Conservation (phyloP, 1,140 invertebrate genomes). For the Tyrophagus putrescentiae region DNA sequence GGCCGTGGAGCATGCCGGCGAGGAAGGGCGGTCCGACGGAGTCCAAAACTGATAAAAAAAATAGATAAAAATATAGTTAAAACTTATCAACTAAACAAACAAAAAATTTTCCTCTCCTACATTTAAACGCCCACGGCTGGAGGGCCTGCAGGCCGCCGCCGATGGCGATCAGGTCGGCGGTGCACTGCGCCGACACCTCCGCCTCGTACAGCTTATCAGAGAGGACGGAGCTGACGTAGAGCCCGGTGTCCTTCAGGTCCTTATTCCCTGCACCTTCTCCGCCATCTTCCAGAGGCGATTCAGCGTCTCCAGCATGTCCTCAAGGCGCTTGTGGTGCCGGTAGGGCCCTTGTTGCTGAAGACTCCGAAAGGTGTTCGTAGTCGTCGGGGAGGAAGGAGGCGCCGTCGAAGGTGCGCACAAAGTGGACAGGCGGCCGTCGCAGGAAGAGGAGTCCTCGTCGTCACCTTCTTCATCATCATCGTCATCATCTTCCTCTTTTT, state of each 20-base stretch:
- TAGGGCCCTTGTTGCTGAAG: neutral
- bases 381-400: neutral
- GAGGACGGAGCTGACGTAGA: neutral
- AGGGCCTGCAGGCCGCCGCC: neutral
- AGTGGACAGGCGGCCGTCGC: neutral
- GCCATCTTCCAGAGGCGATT: neutral
- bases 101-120: slow-evolving; percentile 1
- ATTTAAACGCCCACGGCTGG: neutral
- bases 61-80: neutral
- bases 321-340: neutral
- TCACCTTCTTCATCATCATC: neutral
- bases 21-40: slow-evolving; percentile 15
- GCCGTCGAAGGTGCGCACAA: neutral
- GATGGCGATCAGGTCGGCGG: neutral
- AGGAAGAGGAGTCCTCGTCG: no score
- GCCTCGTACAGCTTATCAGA: slow-evolving; percentile 3
- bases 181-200: neutral
- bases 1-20: neutral
- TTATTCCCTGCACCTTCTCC: neutral
- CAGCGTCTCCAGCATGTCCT: neutral
- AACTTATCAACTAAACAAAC: neutral
- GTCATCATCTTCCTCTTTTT: neutral
- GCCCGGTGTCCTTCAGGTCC: neutral
- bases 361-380: neutral
- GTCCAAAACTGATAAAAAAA: neutral